These are phyloP conservation scores for Pithys albifrons DNA, from an alignment of 2,113 vertebrate genomes.

Conservation along the genomic window DNA sequence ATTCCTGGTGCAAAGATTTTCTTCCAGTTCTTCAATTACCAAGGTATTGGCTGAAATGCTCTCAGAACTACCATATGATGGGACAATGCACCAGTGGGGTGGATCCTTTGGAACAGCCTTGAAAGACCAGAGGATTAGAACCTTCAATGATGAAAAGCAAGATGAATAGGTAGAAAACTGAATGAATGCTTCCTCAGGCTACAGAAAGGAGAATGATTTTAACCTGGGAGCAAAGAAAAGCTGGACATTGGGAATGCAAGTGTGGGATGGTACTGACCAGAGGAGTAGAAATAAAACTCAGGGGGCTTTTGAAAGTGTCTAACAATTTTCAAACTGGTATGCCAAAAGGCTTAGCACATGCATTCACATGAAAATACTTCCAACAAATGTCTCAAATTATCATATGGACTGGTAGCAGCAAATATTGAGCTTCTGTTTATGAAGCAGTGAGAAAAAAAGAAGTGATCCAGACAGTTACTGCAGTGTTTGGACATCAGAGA, in stretches of 20 bases:
- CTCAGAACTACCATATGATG: not conserved
- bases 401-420: not conserved
- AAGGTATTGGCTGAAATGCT: not conserved
- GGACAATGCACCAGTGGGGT: not conserved
- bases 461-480: not conserved
- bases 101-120: not conserved
- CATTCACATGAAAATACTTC: not conserved
- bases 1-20: not conserved
- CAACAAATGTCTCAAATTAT: not conserved
- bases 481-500: not conserved
- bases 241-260: not conserved
- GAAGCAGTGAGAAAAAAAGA: not conserved
- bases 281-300: not conserved
- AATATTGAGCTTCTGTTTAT: not conserved
- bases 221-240: not conserved
- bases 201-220: not conserved
- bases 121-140: not conserved
- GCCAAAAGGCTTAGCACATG: not conserved
- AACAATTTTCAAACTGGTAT: not conserved
- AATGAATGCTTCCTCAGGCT: not conserved
- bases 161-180: not conserved
- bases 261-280: not conserved
- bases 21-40: not conserved
- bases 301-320: not conserved
- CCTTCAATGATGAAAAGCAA: not conserved